phyloP scores from a whole-genome alignment of 2,113 vertebrate genomes.

The Dipodomys spectabilis region DNA sequence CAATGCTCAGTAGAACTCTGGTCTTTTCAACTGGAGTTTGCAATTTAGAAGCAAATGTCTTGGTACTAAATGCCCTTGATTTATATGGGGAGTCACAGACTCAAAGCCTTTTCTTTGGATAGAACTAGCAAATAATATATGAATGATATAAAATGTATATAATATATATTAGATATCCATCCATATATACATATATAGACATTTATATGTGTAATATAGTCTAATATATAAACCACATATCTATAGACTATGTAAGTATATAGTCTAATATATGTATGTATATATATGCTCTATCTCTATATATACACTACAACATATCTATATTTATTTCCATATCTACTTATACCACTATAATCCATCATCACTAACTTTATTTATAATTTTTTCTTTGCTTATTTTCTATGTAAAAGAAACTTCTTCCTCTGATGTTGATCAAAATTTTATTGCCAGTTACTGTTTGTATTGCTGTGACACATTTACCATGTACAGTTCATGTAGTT shows the following conservation, averaged over 20 bases:
- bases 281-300: no score
- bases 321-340: background rate
- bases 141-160: no score
- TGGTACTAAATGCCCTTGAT: background rate
- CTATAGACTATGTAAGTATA: no score
- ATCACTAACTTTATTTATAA: background rate
- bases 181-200: no score
- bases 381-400: background rate
- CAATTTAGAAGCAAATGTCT: conserved; percentile 10
- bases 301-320: background rate
- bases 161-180: background rate
- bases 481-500: background rate
- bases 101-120: background rate
- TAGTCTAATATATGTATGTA: background rate
- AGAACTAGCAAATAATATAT: background rate
- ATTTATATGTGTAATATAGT: background rate
- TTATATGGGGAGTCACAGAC: background rate
- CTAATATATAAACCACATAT: no score
- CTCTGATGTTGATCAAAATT: background rate
- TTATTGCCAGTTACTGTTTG: background rate
- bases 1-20: no score
- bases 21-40: background rate
- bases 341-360: background rate
- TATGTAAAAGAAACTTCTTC: background rate
- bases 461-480: background rate